phyloP scores from a whole-genome alignment of 2,888 invertebrate genomes.

The Athalia cordata region DNA sequence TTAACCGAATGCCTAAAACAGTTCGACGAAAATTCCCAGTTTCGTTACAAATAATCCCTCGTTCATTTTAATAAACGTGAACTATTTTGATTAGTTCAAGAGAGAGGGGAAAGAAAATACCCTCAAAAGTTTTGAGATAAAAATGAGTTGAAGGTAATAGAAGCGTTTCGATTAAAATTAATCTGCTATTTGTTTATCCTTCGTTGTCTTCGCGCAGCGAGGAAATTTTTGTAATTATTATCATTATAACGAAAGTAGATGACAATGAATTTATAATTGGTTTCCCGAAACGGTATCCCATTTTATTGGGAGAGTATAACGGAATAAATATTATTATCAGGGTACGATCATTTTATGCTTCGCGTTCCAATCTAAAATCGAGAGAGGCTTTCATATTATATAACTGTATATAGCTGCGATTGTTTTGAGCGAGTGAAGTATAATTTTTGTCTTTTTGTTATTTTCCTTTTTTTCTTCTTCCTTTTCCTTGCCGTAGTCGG shows the following conservation, averaged over 20 bases:
- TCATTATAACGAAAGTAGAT: no score
- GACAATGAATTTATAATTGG: no score
- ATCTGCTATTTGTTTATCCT: no score
- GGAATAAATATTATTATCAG: conserved; percentile 5
- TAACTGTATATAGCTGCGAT: background rate
- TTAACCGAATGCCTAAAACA: conserved; percentile 20
- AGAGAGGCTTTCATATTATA: conserved; percentile 5
- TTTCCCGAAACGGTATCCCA: background rate
- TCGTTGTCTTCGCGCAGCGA: no score
- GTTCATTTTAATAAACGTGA: background rate
- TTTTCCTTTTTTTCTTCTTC: no score
- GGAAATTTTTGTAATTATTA: no score
- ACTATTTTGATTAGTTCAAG: no score
- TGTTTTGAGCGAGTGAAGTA: conserved; percentile 1
- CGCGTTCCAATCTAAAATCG: background rate
- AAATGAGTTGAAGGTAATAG: no score
- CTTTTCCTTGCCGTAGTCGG: background rate
- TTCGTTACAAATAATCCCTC: background rate
- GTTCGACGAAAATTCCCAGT: background rate
- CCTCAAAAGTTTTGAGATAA: no score
- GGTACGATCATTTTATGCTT: no score
- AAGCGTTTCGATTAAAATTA: no score
- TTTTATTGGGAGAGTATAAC: background rate
- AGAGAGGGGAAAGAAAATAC: no score
- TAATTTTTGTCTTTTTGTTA: background rate